A percentile compares a stretch with the other conserved stretches of the same genome.
Conservation (phyloP, 2,797 vertebrate genomes). For the Enteromius trimaculatus region DNA sequence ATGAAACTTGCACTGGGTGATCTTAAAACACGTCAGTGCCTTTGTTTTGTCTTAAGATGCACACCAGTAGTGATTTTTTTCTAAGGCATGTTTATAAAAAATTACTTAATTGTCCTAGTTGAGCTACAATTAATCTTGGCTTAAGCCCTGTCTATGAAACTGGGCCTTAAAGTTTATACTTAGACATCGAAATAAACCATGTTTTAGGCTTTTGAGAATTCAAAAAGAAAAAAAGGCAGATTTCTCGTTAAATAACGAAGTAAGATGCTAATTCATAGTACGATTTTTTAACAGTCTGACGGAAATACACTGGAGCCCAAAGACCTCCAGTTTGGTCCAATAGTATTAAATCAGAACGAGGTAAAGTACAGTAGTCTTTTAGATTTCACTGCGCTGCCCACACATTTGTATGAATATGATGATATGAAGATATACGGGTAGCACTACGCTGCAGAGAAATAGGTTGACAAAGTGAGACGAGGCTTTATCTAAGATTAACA, state of each 20-base stretch:
- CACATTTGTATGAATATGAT: neutral
- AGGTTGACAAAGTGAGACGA: neutral
- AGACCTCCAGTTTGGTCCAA: neutral
- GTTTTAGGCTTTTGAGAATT: neutral
- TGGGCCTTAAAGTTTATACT: neutral
- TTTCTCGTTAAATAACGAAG: neutral
- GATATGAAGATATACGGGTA: neutral
- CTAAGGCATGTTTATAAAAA: too few relatives aligned
- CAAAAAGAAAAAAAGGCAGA: neutral
- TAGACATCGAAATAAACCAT: neutral
- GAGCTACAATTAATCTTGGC: too few relatives aligned
- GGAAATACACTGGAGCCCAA: too few relatives aligned
- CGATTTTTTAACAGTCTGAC: neutral
- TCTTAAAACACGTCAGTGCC: too few relatives aligned
- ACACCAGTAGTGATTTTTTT: too few relatives aligned
- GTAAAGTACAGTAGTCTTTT: neutral
- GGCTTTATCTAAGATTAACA: neutral
- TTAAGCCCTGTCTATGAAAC: too few relatives aligned
- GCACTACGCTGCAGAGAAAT: constrained; percentile 1
- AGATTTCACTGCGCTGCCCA: neutral
- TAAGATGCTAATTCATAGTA: neutral
- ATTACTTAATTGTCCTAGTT: too few relatives aligned
- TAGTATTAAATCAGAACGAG: neutral
- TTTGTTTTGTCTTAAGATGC: too few relatives aligned
- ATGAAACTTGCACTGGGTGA: too few relatives aligned